Evolutionary conservation across 2,888 invertebrate species (phyloP), one percentile per base, ranked within the genome.

Genomic region (Tholera decimalis): DNA sequence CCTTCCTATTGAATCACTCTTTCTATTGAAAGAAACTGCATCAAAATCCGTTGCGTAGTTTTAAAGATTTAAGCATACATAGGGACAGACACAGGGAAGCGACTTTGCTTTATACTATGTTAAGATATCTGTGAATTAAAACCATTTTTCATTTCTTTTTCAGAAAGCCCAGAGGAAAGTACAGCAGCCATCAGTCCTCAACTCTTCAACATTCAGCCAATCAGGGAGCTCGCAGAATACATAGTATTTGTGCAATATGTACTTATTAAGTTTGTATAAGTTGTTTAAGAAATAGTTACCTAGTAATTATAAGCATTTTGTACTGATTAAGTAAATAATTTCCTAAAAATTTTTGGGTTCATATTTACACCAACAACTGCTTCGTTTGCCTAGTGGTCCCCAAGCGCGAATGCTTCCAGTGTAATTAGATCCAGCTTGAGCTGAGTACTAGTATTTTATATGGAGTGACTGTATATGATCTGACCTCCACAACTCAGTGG

Each of bases 181-280:
- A 2, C 84, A 89, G 11, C 72, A 88, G 11, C 60, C 73, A 2
- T 92, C 72, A 9, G n/a, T 11, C 77, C 64, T 84, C 90, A 58
- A 93, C 74, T 90, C 80, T 6, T 93, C 94, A 1, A 87, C 91
- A n/a, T 91, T 91, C 84, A 93, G 89, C 71, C 95, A 94, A 59
- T 91, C 95, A 0, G 91, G 93, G 9, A 89, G 85, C 71, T 93
- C 94, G 44, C 94, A 94, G 58, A 92, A 91, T 55, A 83, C 78
- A 0, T 87, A 80, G 69, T 51, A 9, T 35, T 26, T 18, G 5
- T 66, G 33, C 47, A 61, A 49, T 59, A 37, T 18, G n/a, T 56
- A 57, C 60, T 35, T 11, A 1, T 50, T 65, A 73, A 44, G 43
- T 39, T 73, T 57, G 54, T 39, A 53, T 74, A 73, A 73, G 75